Evolutionary conservation across 2,888 invertebrate genomes (phyloP), one percentile per base, ranked within the genome.

Genomic region (Meiosimyza platycephala): DNA sequence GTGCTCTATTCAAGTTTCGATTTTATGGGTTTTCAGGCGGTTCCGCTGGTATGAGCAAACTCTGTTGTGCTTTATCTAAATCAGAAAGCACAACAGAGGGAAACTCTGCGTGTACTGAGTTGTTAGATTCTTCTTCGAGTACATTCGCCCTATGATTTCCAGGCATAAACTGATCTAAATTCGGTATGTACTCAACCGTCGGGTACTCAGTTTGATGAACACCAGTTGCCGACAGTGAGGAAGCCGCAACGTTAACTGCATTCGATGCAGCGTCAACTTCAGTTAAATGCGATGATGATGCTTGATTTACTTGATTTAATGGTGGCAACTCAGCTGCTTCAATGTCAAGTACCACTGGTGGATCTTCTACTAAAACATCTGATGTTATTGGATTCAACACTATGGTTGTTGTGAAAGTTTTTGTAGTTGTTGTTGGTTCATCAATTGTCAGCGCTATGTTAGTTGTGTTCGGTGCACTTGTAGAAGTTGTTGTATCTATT

Each of bases 1-100:
- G 74, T 74, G 59, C 76, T 78, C 73, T 60, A 75, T 75, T 76
- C 75, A 77, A 78, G 77, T 15, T 28, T 51, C 33, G 28, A 51
- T 28, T 73, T 84, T 85, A 86, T 76, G 83, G 82, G 78, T 84
- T 84, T 85, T 87, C 88, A 74, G 88, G 88, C 77, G 87, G 87
- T 75, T 87, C 85, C 68, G 86, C 87, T 59, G 85, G 85, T 80
- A 85, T 83, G 78, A 86, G 79, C 55, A 86, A 80, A 78, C 82
- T 80, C 79, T 86, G 84, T 76, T 84, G 83, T 80, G 85, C 83
- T 75, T 83, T 85, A 69, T 83, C 82, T 67, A 80, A 76, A 51
- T 77, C 79, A 47, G 83, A 72, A 69, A 81, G 76, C 12, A 81
- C 77, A 47, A 82, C 78, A 63, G 84, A 81, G 33, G 84, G 83